Evolutionary conservation across 2,797 vertebrate species (phyloP).

Genomic region (Leontocebus nigricollis): DNA sequence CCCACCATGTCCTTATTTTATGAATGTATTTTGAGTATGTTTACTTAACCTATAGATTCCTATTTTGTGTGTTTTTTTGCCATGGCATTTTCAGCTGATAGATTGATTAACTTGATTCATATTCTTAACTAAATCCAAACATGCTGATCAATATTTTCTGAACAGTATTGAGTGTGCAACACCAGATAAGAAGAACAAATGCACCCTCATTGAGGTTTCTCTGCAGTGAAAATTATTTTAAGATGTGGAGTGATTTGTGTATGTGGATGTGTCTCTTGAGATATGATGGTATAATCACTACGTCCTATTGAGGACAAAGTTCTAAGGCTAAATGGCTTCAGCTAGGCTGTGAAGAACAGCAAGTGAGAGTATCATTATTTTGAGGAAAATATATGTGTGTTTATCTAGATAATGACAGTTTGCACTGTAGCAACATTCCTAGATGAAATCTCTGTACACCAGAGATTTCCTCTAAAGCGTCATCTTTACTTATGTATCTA

Average conservation of each 20-base stretch:
- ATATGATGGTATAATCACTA: neutral
- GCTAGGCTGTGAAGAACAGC: neutral
- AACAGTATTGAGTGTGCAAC: neutral
- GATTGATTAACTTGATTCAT: neutral
- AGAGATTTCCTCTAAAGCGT: neutral
- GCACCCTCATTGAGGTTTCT: neutral
- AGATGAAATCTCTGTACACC: neutral
- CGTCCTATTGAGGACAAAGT: neutral
- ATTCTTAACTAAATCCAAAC: neutral
- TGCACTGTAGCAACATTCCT: neutral
- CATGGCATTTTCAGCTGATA: neutral
- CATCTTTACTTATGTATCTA: neutral
- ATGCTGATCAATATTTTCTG: conserved; percentile 34
- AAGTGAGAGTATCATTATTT: neutral
- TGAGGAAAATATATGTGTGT: neutral
- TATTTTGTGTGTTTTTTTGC: neutral
- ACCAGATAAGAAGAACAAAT: neutral
- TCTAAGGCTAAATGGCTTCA: neutral
- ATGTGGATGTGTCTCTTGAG: neutral
- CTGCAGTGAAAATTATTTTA: conserved; percentile 8
- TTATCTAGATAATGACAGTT: neutral
- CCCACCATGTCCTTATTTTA: neutral
- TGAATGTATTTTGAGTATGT: neutral
- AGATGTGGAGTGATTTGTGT: neutral
- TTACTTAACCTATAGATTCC: neutral